Percentiles rank a stretch among this genome's conserved stretches.
phyloP scores from a whole-genome alignment of 2,888 invertebrate species.

The Rhopalosiphum nymphaeae region DNA sequence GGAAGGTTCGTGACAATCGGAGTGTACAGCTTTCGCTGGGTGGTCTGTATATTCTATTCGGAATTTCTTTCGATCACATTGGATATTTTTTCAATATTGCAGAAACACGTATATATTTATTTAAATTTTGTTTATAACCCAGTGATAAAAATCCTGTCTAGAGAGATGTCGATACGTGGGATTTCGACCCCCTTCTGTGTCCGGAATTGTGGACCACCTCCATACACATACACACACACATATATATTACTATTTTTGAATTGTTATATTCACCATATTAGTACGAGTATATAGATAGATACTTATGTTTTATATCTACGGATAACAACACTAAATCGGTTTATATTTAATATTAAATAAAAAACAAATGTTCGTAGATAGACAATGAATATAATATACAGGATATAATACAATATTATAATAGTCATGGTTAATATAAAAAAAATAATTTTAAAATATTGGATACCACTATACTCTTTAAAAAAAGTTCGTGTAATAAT shows the following conservation, averaged over 20 bases:
- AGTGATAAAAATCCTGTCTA: conserved; percentile 34
- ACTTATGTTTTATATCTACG: not conserved
- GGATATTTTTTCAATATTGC: conserved; percentile 35
- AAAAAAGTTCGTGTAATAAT: not conserved
- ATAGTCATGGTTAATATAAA: not conserved
- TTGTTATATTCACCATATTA: conserved; percentile 6
- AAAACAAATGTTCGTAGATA: not conserved
- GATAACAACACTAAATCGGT: not conserved
- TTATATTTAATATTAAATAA: conserved; percentile 5
- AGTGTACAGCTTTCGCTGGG: conserved; percentile 37
- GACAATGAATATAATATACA: not conserved
- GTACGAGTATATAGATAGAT: not conserved
- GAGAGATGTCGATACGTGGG: conserved; percentile 33
- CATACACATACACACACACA: not conserved
- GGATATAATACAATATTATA: not conserved
- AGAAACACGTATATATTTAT: conserved; percentile 42
- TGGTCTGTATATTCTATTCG: conserved; percentile 35
- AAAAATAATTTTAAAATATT: not conserved
- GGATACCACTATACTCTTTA: not conserved
- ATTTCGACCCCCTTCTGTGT: conserved; percentile 45
- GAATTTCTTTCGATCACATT: conserved; percentile 30
- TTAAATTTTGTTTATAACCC: conserved; percentile 44
- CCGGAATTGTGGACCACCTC: conserved; percentile 14
- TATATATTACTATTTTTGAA: not conserved
- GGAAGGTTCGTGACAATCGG: conserved; percentile 51